Conservation (phyloP, 2,113 vertebrate species). For the Prietella phreatophila region DNA sequence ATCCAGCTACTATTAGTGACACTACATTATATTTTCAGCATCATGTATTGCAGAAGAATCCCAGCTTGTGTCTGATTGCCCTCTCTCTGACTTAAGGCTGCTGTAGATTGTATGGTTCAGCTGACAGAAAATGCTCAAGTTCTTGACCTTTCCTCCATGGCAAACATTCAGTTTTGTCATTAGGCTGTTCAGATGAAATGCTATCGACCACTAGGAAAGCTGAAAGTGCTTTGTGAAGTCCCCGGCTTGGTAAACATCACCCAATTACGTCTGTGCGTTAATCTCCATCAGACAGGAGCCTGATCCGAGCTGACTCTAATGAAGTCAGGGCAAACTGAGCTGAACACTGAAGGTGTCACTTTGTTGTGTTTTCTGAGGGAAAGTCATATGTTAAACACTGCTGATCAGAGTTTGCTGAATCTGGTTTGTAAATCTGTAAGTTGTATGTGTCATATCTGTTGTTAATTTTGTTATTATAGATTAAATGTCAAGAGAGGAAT, state of each 20-base stretch:
- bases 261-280: conserved; percentile 45
- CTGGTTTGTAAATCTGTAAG: conserved; percentile 15
- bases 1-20: not conserved
- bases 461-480: not conserved
- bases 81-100: conserved; percentile 14
- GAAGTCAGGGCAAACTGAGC: conserved; percentile 30
- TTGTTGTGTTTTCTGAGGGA: conserved; percentile 28
- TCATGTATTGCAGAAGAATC: not conserved
- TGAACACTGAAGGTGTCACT: conserved; percentile 9
- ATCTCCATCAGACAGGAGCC: conserved; percentile 30
- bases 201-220: conserved; percentile 26
- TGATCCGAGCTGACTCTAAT: conserved; percentile 41
- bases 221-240: conserved; percentile 40
- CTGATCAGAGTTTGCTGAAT: not conserved
- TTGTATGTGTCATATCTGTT: conserved; percentile 19
- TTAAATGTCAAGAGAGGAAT: not conserved
- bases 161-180: conserved; percentile 32
- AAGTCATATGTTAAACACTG: not conserved
- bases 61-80: conserved; percentile 15
- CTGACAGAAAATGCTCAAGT: conserved; percentile 18
- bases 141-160: conserved; percentile 36
- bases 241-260: conserved; percentile 49
- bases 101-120: conserved; percentile 7
- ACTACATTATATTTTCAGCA: not conserved
- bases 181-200: conserved; percentile 32